phyloP scores from a whole-genome alignment of 2,888 invertebrate species.

The Synanthedon formicaeformis region DNA sequence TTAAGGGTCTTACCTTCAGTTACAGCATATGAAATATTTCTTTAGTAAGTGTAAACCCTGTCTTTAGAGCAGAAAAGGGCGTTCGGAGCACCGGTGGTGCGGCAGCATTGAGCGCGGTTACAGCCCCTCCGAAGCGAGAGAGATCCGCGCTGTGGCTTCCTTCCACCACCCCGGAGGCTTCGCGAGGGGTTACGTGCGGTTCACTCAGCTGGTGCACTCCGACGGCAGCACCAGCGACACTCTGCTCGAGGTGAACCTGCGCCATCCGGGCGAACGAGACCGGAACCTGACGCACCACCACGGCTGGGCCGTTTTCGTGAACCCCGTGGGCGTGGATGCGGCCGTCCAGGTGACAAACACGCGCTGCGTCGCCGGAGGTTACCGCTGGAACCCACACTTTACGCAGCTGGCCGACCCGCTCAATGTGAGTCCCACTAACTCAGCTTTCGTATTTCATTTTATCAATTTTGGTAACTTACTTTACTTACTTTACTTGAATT shows the following conservation, averaged over 20 bases:
- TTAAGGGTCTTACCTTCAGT: too few species aligned
- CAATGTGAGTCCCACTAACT: slow-evolving; percentile 71
- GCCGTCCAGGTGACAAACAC: slow-evolving; percentile 82
- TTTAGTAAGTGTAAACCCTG: too few species aligned
- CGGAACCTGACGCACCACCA: slow-evolving; percentile 86
- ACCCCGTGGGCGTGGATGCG: slow-evolving; percentile 92
- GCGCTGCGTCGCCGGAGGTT: slow-evolving; percentile 91
- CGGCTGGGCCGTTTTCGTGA: slow-evolving; percentile 92
- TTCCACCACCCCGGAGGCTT: slow-evolving; percentile 91
- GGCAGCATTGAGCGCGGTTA: slow-evolving; percentile 88
- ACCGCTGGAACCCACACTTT: slow-evolving; percentile 91
- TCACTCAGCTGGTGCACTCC: slow-evolving; percentile 89
- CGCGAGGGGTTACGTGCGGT: slow-evolving; percentile 86
- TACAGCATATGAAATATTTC: too few species aligned
- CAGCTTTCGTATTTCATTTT: too few species aligned
- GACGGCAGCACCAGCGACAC: slow-evolving; percentile 92
- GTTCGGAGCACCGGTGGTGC: slow-evolving; percentile 80
- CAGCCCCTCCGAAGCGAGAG: slow-evolving; percentile 87
- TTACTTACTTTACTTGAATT: too few species aligned
- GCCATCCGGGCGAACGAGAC: slow-evolving; percentile 89
- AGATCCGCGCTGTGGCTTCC: slow-evolving; percentile 87
- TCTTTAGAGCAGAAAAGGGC: slow-evolving; percentile 59
- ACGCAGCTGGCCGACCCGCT: slow-evolving; percentile 91
- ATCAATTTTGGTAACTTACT: too few species aligned
- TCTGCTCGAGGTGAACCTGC: slow-evolving; percentile 86